Evolutionary conservation across 2,797 vertebrate species (phyloP), one percentile per base, ranked within the genome.

Genomic region (Muraenolepis orangiensis): DNA sequence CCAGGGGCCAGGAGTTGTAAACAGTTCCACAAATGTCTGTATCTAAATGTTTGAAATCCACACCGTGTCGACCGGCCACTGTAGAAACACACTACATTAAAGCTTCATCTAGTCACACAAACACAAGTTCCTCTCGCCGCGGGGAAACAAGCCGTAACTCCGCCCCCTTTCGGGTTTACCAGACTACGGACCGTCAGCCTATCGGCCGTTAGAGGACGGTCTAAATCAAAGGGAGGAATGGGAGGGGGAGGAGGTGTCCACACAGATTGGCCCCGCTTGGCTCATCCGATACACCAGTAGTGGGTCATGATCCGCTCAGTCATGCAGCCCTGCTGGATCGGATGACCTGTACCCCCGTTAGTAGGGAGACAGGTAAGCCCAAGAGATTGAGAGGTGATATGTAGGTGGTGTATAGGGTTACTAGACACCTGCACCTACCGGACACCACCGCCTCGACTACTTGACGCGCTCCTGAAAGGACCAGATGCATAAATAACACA

Each of bases 161-260:
- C n/a, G n/a, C n/a, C n/a, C n/a, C n/a, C n/a, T n/a, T n/a, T n/a
- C n/a, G n/a, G n/a, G n/a, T n/a, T n/a, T n/a, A n/a, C n/a, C n/a
- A n/a, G n/a, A n/a, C n/a, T n/a, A n/a, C n/a, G n/a, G n/a, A n/a
- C n/a, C n/a, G n/a, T 67, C 76, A 29, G 72, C 70, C 78, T 72
- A 79, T 86, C 86, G 85, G 84, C 71, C 76, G 76, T n/a, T n/a
- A 83, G 80, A 20, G 42, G 42, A 78, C 1, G 67, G 80, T 85
- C 79, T 80, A 84, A 87, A 88, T 91, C 84, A 88, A 90, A 90
- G 85, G 82, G 78, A 84, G 82, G 78, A 84, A 87, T 84, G 81
- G 85, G 88, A 86, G 82, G 91, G 86, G 82, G 77, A 83, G 86
- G 84, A 82, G 85, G 87, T 87, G 83, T 92, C 87, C 70, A 88